phyloP scores from a whole-genome alignment of 2,113 vertebrate species.

The Nerophis ophidion region DNA sequence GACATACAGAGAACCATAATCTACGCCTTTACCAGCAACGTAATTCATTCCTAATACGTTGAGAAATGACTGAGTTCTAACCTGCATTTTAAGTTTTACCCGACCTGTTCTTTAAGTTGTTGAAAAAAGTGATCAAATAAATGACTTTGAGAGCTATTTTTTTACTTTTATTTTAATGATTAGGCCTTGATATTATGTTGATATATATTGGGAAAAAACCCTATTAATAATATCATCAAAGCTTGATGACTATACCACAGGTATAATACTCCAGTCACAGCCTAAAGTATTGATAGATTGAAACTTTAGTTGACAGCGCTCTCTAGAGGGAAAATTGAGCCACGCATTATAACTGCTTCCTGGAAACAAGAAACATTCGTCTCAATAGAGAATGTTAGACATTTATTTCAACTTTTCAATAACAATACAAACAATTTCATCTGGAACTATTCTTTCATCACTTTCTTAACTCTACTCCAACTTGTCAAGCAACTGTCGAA shows the following conservation, averaged over 20 bases:
- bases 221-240: no score
- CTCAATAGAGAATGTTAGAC: background rate
- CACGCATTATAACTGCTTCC: background rate
- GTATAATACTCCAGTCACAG: no score
- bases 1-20: no score
- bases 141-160: background rate
- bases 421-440: background rate
- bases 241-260: no score
- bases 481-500: conserved; percentile 74
- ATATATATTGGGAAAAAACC: no score
- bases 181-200: background rate
- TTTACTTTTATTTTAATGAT: background rate
- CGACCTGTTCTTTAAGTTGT: background rate
- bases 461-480: conserved; percentile 48
- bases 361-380: background rate
- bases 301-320: background rate
- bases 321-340: conserved; percentile 20
- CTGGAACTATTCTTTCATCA: background rate
- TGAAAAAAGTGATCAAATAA: conserved; percentile 6
- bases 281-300: no score
- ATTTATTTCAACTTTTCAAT: conserved; percentile 18
- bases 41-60: background rate
- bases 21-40: no score
- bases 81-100: background rate
- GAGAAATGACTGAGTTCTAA: background rate